Evolutionary conservation across 1,140 invertebrate genomes (phyloP), one percentile per base, ranked within the genome.

Genomic region (Mamestra configurata): DNA sequence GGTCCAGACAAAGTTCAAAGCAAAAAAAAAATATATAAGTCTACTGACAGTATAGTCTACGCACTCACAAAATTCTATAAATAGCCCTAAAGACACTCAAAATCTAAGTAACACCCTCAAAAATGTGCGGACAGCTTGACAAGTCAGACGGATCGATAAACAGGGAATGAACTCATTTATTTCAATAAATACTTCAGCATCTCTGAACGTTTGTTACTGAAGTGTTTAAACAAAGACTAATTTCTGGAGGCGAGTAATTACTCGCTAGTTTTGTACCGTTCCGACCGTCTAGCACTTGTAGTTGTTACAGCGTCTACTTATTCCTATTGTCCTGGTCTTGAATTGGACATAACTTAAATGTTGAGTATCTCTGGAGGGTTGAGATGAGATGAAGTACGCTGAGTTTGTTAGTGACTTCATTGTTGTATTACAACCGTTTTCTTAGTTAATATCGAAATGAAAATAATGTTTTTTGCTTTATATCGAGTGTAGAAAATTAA

Each of bases 161-260:
- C 61, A 20, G 4, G 18, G 35, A 66, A 66, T 66, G 61, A 40
- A 66, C 35, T 66, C 35, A 66, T 66, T 40, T 66, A 40, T 66
- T 66, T 66, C 61, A 66, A 66, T 66, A 66, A 66, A 66, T 66
- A 66, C 61, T 66, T 20, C 35, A 22, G n/a, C 35, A 20, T 66
- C 18, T 18, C 61, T 5, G 1, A 66, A 37, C 11, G 18, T 66
- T 66, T 66, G 61, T 66, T 22, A 20, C 18, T 35, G 31, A 66
- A 66, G n/a, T 66, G 61, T 22, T 66, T 40, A 40, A 66, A 66
- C 61, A 66, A 66, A 66, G 61, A 66, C 61, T 40, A 66, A 66
- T 66, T 57, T 66, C 61, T 66, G 18, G 61, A 40, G 18, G 20
- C 61, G n/a, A 66, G 61, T 66, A 66, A 66, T 66, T 66, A 40